Percentiles rank a stretch among this genome's conserved stretches.
phyloP scores from a whole-genome alignment of 2,888 invertebrate genomes.

The Acheta domesticus region DNA sequence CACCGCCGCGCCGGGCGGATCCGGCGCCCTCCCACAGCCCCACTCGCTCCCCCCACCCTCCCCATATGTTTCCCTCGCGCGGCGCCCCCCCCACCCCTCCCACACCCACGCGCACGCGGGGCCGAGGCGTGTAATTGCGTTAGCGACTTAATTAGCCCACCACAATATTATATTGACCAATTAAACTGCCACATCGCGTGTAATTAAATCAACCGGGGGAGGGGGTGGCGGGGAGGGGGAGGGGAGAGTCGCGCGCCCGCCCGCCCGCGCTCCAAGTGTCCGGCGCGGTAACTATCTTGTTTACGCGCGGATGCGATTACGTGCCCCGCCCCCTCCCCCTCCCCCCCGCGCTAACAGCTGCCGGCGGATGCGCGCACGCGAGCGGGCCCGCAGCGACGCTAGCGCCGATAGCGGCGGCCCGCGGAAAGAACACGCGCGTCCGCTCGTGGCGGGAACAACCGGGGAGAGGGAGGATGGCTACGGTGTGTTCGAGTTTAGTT shows the following conservation, averaged over 20 bases:
- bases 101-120: background rate
- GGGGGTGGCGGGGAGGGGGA: background rate
- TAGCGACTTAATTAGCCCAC: constrained; percentile 1
- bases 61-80: background rate
- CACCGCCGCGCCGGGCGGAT: no score
- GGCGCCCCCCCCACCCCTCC: background rate
- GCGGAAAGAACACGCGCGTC: no score
- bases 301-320: constrained; percentile 8
- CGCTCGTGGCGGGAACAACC: no score
- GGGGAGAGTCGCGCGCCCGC: background rate
- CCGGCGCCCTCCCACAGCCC: no score
- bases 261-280: background rate
- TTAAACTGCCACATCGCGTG: constrained; percentile 18
- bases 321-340: background rate
- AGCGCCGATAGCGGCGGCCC: no score
- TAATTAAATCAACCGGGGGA: background rate
- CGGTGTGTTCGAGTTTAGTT: no score
- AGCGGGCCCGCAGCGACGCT: no score
- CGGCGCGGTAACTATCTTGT: background rate
- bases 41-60: background rate
- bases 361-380: no score
- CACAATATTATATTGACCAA: constrained; percentile 18
- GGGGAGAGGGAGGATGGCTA: no score
- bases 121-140: background rate
- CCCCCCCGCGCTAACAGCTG: no score